Conservation (phyloP, 2,888 invertebrate species). For the Pardosa pseudoannulata region DNA sequence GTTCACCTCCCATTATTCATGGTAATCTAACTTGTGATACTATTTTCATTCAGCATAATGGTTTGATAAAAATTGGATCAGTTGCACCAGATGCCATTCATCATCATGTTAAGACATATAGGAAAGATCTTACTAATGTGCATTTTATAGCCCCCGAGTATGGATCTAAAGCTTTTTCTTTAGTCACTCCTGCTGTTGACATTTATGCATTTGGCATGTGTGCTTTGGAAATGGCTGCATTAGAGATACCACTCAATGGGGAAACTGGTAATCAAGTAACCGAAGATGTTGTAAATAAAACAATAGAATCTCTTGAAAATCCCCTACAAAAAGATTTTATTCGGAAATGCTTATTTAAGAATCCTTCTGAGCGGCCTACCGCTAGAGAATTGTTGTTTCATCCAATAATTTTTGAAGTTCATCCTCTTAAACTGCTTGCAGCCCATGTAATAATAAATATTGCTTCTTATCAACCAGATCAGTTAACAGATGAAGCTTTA, state of each 20-base stretch:
- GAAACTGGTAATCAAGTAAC: slow-evolving; percentile 88
- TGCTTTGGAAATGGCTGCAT: slow-evolving; percentile 97
- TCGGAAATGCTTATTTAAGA: slow-evolving; percentile 90
- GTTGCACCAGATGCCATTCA: slow-evolving; percentile 99
- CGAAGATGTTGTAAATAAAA: slow-evolving; percentile 93
- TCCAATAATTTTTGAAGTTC: slow-evolving; percentile 96
- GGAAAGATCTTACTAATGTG: slow-evolving; percentile 93
- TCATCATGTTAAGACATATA: slow-evolving; percentile 94
- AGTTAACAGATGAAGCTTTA: slow-evolving; percentile 92
- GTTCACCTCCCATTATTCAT: slow-evolving; percentile 98
- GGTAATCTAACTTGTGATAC: slow-evolving; percentile 99
- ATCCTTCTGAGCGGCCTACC: slow-evolving; percentile 90
- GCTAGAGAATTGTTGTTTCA: slow-evolving; percentile 97
- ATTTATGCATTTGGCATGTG: slow-evolving; percentile 99
- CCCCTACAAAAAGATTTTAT: slow-evolving; percentile 95
- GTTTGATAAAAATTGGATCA: slow-evolving; percentile 99
- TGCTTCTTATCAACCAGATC: slow-evolving; percentile 77
- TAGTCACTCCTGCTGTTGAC: slow-evolving; percentile 93
- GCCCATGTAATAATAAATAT: slow-evolving; percentile 94
- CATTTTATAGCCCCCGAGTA: slow-evolving; percentile 99
- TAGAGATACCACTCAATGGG: slow-evolving; percentile 94
- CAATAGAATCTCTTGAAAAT: slow-evolving; percentile 95
- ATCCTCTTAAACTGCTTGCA: slow-evolving; percentile 92
- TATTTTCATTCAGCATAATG: slow-evolving; percentile 99
- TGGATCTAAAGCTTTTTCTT: slow-evolving; percentile 83